A percentile compares a stretch with the other conserved stretches of the same genome.
These are phyloP conservation scores for Fratercula arctica DNA, from an alignment of 2,797 vertebrate species.

Conservation along the genomic window DNA sequence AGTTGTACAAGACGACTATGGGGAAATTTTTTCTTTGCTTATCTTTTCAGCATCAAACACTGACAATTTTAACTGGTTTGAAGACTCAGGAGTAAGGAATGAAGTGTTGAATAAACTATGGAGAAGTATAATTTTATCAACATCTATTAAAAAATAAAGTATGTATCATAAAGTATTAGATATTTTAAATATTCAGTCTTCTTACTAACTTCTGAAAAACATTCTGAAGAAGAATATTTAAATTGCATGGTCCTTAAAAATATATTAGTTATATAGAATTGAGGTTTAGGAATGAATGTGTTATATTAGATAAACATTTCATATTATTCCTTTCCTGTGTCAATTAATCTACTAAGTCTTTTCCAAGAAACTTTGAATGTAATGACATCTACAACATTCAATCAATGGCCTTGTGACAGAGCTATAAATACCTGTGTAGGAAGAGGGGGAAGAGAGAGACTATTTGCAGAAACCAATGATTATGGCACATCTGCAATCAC, in stretches of 20 bases:
- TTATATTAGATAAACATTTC: neutral
- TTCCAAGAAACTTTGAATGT: neutral
- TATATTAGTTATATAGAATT: neutral
- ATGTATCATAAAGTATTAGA: neutral
- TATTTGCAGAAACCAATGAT: slow-evolving; percentile 25
- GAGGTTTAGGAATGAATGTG: neutral
- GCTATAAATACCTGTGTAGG: neutral
- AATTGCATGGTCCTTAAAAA: neutral
- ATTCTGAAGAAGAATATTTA: neutral
- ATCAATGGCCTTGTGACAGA: neutral
- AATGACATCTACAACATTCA: neutral
- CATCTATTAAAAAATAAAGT: neutral
- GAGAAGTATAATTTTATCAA: neutral
- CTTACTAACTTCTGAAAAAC: neutral
- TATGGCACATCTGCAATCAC: slow-evolving; percentile 15
- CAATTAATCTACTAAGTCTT: neutral
- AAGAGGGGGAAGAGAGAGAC: neutral
- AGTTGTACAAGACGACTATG: accelerated
- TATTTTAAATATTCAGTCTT: neutral
- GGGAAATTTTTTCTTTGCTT: neutral
- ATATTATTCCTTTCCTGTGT: neutral
- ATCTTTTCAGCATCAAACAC: neutral
- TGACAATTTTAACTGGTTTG: neutral
- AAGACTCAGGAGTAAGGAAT: neutral
- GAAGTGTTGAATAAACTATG: neutral